phyloP scores from a whole-genome alignment of 2,113 vertebrate species.

The human region GRCh38 chr9:103912001-103912500 shows the following conservation, averaged over 20 bases:
- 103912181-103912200: background rate
- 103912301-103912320: background rate
- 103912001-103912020: background rate
- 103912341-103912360: background rate
- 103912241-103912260: background rate
- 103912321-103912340: background rate
- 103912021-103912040: background rate
- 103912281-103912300: background rate
- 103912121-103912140: background rate
- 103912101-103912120: background rate
- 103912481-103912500: background rate
- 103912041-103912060: background rate
- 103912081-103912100: background rate
- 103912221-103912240: no score
- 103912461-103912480: background rate
- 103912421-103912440: background rate
- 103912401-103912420: background rate
- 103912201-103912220: background rate
- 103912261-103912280: background rate
- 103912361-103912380: background rate
- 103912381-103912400: background rate
- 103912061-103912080: background rate
- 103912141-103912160: background rate
- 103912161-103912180: background rate
- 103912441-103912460: background rate